Conservation (phyloP, 2,888 invertebrate species). For the Seira sanloemensis region DNA sequence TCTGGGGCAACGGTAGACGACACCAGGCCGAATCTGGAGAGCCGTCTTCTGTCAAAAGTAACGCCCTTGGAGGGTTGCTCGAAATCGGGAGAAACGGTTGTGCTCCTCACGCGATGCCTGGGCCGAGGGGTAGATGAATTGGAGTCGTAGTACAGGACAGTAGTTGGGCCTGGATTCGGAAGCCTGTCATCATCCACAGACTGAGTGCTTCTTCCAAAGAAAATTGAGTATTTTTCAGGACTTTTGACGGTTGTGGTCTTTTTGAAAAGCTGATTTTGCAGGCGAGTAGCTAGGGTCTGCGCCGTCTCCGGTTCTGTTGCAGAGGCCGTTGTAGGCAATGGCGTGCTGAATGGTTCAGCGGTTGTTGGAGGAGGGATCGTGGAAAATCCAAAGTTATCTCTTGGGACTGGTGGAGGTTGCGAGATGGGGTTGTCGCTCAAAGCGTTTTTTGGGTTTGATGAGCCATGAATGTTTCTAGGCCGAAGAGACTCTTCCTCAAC, state of each 20-base stretch:
- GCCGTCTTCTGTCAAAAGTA: slow-evolving; percentile 46
- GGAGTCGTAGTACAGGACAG: slow-evolving; percentile 11
- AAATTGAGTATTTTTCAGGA: slow-evolving; percentile 58
- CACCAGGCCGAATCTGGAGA: slow-evolving; percentile 5
- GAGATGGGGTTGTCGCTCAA: background rate
- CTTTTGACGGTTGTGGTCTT: slow-evolving; percentile 45
- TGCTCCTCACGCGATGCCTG: slow-evolving; percentile 18
- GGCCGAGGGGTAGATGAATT: slow-evolving; percentile 20
- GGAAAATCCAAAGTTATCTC: slow-evolving; percentile 59
- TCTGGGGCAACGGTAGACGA: slow-evolving; percentile 34
- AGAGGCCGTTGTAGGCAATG: slow-evolving; percentile 19
- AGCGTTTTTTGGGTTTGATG: slow-evolving; percentile 25
- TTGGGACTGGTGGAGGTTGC: background rate
- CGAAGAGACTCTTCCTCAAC: slow-evolving; percentile 44
- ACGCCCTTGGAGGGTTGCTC: slow-evolving; percentile 18
- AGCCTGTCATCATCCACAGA: slow-evolving; percentile 40
- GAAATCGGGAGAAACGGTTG: slow-evolving; percentile 35
- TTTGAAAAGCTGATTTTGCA: slow-evolving; percentile 39
- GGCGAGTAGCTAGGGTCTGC: slow-evolving; percentile 33
- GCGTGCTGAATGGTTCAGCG: slow-evolving; percentile 49
- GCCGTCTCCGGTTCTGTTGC: slow-evolving; percentile 45
- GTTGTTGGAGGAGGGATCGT: slow-evolving; percentile 61
- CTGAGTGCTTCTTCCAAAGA: slow-evolving; percentile 53
- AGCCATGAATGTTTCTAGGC: slow-evolving; percentile 47
- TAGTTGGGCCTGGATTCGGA: slow-evolving; percentile 38